A percentile compares a stretch with the other conserved stretches of the same genome.
phyloP scores from a whole-genome alignment of 2,113 vertebrate species.

The Nymphicus hollandicus region DNA sequence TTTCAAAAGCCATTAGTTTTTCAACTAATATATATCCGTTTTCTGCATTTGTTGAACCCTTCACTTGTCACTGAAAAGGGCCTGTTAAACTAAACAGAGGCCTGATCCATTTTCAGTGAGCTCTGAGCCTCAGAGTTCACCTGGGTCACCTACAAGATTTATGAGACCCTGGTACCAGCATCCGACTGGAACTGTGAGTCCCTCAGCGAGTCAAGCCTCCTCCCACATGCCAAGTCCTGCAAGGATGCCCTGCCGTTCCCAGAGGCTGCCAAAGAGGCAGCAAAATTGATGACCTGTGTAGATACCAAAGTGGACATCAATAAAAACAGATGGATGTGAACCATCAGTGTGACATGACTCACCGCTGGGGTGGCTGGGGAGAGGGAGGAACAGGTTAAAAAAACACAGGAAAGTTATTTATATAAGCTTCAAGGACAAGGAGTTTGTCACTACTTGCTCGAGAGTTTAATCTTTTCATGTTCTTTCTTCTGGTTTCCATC shows the following conservation, averaged over 20 bases:
- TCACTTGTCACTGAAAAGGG: conserved; percentile 77
- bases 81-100: conserved; percentile 81
- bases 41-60: conserved; percentile 79
- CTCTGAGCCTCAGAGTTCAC: conserved; percentile 78
- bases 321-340: conserved; percentile 85
- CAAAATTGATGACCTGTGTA: conserved; percentile 82
- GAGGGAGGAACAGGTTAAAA: conserved; percentile 85
- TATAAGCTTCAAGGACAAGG: conserved; percentile 85
- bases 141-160: conserved; percentile 84
- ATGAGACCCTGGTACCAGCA: conserved; percentile 73
- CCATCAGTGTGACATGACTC: conserved; percentile 80
- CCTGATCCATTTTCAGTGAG: conserved; percentile 82
- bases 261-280: conserved; percentile 74
- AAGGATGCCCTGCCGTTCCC: conserved; percentile 71
- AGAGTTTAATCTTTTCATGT: conserved; percentile 82
- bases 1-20: conserved; percentile 87
- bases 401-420: conserved; percentile 93
- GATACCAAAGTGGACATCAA: conserved; percentile 84
- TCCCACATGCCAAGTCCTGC: conserved; percentile 49
- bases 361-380: conserved; percentile 66
- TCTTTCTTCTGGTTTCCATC: conserved; percentile 71
- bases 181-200: conserved; percentile 74
- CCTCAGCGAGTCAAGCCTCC: conserved; percentile 59
- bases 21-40: conserved; percentile 81
- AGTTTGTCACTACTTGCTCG: conserved; percentile 81